A percentile compares a stretch with the other conserved stretches of the same genome.
These are phyloP conservation scores for Kuschelorhynchus macadamiae DNA, from an alignment of 2,888 invertebrate species.

Conservation along the genomic window DNA sequence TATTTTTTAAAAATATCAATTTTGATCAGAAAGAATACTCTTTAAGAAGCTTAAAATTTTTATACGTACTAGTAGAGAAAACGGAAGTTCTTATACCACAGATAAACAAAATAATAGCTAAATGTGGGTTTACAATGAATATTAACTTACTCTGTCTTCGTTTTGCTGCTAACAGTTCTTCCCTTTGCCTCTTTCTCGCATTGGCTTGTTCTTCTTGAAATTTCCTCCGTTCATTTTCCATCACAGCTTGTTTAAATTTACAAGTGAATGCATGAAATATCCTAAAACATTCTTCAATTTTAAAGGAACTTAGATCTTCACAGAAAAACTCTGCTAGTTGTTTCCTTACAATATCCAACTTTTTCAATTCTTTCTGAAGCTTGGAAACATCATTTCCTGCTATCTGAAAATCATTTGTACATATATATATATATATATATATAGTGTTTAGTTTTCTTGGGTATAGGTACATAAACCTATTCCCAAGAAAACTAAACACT, in stretches of 20 bases:
- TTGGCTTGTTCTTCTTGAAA: constrained; percentile 90
- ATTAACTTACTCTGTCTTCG: constrained; percentile 73
- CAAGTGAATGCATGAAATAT: constrained; percentile 91
- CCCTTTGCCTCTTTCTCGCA: constrained; percentile 80
- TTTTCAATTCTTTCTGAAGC: constrained; percentile 84
- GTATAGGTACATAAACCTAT: too few relatives aligned
- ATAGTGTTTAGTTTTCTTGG: too few relatives aligned
- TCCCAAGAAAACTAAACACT: too few relatives aligned
- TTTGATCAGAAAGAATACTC: too few relatives aligned
- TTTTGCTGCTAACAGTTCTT: constrained; percentile 78
- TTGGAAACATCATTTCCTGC: constrained; percentile 85
- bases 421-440: too few relatives aligned
- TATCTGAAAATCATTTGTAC: constrained; percentile 73
- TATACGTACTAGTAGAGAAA: too few relatives aligned
- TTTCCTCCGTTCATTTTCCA: constrained; percentile 87
- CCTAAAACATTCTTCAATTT: constrained; percentile 94
- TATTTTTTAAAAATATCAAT: too few relatives aligned
- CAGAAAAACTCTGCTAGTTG: constrained; percentile 94
- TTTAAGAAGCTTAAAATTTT: too few relatives aligned
- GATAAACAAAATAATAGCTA: not conserved
- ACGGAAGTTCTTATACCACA: too few relatives aligned
- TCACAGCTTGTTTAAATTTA: constrained; percentile 86
- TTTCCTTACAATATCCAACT: constrained; percentile 84
- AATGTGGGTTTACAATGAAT: constrained; percentile 28
- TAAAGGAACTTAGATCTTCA: constrained; percentile 90